These are phyloP conservation scores for Drosophila buzzatii DNA, from an alignment of 2,888 invertebrate genomes.

Conservation along the genomic window DNA sequence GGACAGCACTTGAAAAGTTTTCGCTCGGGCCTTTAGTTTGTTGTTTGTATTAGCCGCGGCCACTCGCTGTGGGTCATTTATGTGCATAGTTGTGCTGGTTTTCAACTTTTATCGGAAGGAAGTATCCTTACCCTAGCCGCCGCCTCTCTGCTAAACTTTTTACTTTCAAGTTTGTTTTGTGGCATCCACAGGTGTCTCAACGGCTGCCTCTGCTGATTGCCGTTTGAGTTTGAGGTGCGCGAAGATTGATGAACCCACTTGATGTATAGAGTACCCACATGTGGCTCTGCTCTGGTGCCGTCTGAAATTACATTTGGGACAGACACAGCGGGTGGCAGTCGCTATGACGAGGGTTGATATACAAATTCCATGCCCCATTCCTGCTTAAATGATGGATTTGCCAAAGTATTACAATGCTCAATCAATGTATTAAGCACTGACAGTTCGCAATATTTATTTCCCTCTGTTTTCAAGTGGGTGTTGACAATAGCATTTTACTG, in stretches of 20 bases:
- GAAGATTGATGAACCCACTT: constrained; percentile 70
- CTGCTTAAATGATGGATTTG: constrained; percentile 33
- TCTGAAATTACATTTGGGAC: constrained; percentile 55
- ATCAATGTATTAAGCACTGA: constrained; percentile 50
- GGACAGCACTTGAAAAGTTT: constrained; percentile 77
- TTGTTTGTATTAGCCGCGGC: constrained; percentile 69
- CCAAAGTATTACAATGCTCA: constrained; percentile 39
- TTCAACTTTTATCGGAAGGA: constrained; percentile 55
- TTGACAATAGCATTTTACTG: neutral
- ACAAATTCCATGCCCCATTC: constrained; percentile 9
- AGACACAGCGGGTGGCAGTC: constrained; percentile 13
- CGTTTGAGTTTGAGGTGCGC: constrained; percentile 31
- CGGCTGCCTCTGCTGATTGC: constrained; percentile 48
- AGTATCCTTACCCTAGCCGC: neutral
- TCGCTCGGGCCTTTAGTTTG: constrained; percentile 18
- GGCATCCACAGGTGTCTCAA: constrained; percentile 68
- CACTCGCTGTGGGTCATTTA: constrained; percentile 64
- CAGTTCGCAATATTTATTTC: constrained; percentile 20
- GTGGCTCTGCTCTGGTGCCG: constrained; percentile 12
- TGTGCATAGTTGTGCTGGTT: constrained; percentile 70
- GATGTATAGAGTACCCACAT: constrained; percentile 21
- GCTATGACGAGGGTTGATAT: constrained; percentile 27
- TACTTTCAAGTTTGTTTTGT: constrained; percentile 26
- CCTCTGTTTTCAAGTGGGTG: neutral
- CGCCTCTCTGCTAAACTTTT: constrained; percentile 34